These are phyloP conservation scores for Stercorarius parasiticus DNA, from an alignment of 2,113 vertebrate species.

Conservation along the genomic window DNA sequence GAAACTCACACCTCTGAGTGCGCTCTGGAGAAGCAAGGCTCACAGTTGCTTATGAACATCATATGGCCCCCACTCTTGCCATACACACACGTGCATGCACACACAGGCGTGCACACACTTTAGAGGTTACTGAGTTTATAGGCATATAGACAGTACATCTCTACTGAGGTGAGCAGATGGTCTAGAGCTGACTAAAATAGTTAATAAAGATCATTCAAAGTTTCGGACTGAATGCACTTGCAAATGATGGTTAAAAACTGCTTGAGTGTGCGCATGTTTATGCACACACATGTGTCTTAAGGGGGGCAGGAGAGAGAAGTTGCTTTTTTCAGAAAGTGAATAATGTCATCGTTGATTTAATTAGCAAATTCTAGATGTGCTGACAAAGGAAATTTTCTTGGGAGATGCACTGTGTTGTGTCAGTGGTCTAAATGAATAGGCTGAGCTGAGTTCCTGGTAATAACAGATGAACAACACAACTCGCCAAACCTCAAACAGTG, in stretches of 20 bases:
- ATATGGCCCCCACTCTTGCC: background rate
- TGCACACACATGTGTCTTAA: background rate
- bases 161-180: background rate
- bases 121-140: background rate
- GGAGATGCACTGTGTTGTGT: conserved; percentile 79
- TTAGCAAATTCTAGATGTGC: conserved; percentile 84
- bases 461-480: conserved; percentile 80
- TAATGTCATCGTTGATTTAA: conserved; percentile 83
- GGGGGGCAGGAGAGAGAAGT: background rate
- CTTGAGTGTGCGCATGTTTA: background rate
- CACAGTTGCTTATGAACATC: background rate
- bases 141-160: background rate
- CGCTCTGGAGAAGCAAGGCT: background rate
- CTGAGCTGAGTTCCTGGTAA: conserved; percentile 74
- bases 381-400: conserved; percentile 81
- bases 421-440: conserved; percentile 76
- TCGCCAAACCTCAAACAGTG: conserved; percentile 80
- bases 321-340: conserved; percentile 72
- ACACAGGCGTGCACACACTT: background rate
- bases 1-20: background rate
- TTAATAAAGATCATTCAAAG: background rate
- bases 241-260: background rate
- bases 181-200: background rate
- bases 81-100: fast-evolving
- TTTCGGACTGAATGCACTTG: background rate